Base-by-base conservation (phyloP, 2,113 vertebrate species). In the Verasper variegatus region DNA sequence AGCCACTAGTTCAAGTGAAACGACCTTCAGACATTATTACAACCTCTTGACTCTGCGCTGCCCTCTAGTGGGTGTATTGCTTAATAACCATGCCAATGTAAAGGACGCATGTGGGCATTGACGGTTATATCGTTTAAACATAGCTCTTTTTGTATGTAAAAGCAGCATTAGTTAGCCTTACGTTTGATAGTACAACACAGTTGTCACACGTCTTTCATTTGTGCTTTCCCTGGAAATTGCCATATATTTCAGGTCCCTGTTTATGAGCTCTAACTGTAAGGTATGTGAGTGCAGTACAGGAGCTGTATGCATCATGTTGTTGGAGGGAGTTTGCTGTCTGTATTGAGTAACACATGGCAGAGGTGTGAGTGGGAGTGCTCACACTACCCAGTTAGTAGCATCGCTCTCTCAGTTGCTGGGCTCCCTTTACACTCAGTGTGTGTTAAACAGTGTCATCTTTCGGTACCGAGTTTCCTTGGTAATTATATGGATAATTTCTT, bases 271-370 rank as follows among this genome's bases (percentile, higher is more conserved):
- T 8, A 10, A 42, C 10, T 66, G 40, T 31, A 23, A 76, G 40
- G 18, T 7, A 31, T 68, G 71, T 57, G 23, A 64, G n/a, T 45
- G 14, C 42, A 54, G 40, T 17, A 5, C 73, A 78, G 74, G 45
- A 68, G 76, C 73, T 75, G 12, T n/a, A 58, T 58, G 70, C 54
- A 78, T 74, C 67, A 40, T n/a, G 21, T 81, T 79, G 58, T 68
- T 59, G 31, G 17, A 54, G 66, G 37, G 68, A 77, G 60, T 71
- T 56, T 77, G 57, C 61, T 68, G 61, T 35, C 59, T 67, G 31
- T 31, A 81, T 84, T 90, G 85, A 87, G 85, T 92, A 90, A 90
- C 82, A 86, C 77, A 80, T 76, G 83, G 88, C 85, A 89, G 88
- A 88, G 86, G 88, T 89, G 89, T 88, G 88, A 85, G 85, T 89